Base-by-base conservation (phyloP, 92 coral and sea anemone genomes). In the Pocillopora grandis region DNA sequence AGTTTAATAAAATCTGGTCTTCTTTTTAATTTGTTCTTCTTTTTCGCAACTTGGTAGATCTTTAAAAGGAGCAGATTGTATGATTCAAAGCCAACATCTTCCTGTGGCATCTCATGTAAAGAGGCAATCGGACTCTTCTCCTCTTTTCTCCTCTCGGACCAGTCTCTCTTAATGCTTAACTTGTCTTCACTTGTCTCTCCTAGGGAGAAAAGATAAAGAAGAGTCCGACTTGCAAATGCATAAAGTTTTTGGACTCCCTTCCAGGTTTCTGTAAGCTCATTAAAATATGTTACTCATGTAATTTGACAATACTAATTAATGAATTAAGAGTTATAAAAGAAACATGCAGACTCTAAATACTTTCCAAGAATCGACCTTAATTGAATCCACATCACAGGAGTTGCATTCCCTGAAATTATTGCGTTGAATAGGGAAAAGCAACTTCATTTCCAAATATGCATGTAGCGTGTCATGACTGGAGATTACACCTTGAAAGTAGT, bases 151-250 rank as follows among this genome's bases (percentile, higher is more conserved):
- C 82, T 84, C 73, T 69, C 68, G 56, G 27, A 23, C 64, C 86
- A 71, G 48, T 74, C 72, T 67, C 31, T 68, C 83, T 84, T 0
- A 49, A 12, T 35, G 62, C 88, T 59, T 84, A 84, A 84, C 82
- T 68, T 84, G 81, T 76, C 74, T 65, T 84, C 88, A 68, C 82
- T 84, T 84, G 83, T 84, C 88, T 84, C 76, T 84, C 82, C 88
- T 83, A 84, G 88, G 85, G 88, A 76, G 88, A 84, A 84, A 84
- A 84, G 82, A 84, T 75, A 76, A 82, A 56, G 88, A 84, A 84
- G 88, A 84, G 88, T 84, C 88, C 88, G 82, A 84, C 88, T 84
- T 84, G 88, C 88, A 76, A 76, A 66, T 33, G 83, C 87, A 56
- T 72, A 76, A 66, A 66, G 88, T 77, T 83, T 73, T 75, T 71